Evolutionary conservation across 2,797 vertebrate species (phyloP), one percentile per base, ranked within the genome.

Genomic region (Echeneis naucrates): DNA sequence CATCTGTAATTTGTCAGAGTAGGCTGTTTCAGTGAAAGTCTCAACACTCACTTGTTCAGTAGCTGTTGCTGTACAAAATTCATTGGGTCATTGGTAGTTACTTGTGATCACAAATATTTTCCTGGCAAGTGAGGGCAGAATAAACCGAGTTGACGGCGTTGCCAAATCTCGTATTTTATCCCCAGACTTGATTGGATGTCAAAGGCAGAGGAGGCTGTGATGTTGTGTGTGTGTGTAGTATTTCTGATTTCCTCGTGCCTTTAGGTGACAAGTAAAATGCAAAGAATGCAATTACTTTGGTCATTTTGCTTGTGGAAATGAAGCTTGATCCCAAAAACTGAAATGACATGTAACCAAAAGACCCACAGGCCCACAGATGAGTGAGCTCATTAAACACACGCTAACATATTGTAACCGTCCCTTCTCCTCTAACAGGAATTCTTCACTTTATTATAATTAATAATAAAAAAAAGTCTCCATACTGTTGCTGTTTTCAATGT

Each of bases 61-160:
- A 88, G 85, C 82, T 88, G 86, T 55, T 72, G 61, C 66, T 72
- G 75, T 60, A 70, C 40, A 51, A 52, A 77, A 68, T 66, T 59
- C 44, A 26, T 19, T 2, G 37, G 67, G 59, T 73, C 59, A 53
- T 82, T 74, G 33, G 51, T 62, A 80, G 58, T 42, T 52, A 77
- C 65, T 80, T 80, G 56, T 32, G 61, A 79, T 74, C 51, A 68
- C 52, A 85, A 82, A 81, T 85, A 77, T 84, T 82, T 80, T 82
- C 71, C 80, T 81, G 77, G 80, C 77, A 68, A 44, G n/a, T 44
- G 4, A 65, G 53, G 51, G 57, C 62, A 75, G 84, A 87, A 82
- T 66, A 60, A 81, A 66, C 66, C 42, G 40, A 19, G 40, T 68
- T 56, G 54, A 35, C 8, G 16, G 44, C 16, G 1, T 65, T 67